Conservation (phyloP, 2,888 invertebrate species). For the Sinodicranocentrus sp. region DNA sequence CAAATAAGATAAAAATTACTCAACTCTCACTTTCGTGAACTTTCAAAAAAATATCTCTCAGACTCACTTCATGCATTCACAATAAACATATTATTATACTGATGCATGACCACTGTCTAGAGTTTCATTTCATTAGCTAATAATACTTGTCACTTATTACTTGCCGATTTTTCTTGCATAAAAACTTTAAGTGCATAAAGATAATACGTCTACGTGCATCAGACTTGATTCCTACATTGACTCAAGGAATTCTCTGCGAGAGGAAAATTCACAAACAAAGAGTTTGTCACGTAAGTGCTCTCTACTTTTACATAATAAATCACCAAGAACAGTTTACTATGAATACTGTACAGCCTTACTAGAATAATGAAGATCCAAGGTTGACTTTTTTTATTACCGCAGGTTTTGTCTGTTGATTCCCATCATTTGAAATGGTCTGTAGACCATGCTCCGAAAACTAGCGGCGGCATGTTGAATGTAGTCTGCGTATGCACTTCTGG, state of each 20-base stretch:
- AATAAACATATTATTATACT: background rate
- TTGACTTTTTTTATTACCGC: constrained; percentile 50
- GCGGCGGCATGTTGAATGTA: constrained; percentile 51
- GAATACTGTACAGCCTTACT: constrained; percentile 25
- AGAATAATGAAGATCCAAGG: constrained; percentile 47
- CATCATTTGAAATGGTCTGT: constrained; percentile 62
- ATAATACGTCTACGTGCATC: constrained; percentile 19
- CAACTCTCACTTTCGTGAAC: constrained; percentile 50
- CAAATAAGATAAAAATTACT: constrained; percentile 46
- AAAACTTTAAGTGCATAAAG: constrained; percentile 17
- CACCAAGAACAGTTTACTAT: too few relatives aligned
- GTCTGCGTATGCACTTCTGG: constrained; percentile 59
- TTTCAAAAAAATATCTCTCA: constrained; percentile 27
- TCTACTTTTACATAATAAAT: too few relatives aligned
- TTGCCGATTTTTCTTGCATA: background rate
- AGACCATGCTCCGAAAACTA: constrained; percentile 58
- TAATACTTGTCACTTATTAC: background rate
- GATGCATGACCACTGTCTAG: background rate
- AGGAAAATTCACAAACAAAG: constrained; percentile 25
- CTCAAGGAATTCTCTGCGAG: constrained; percentile 55
- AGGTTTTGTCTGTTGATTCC: constrained; percentile 54
- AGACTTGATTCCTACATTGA: constrained; percentile 56
- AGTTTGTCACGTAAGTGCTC: too few relatives aligned
- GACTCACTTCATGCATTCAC: too few relatives aligned
- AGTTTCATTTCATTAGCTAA: constrained; percentile 14